Evolutionary conservation across 2,888 invertebrate genomes (phyloP).

Genomic region (Acrocera orbiculus): DNA sequence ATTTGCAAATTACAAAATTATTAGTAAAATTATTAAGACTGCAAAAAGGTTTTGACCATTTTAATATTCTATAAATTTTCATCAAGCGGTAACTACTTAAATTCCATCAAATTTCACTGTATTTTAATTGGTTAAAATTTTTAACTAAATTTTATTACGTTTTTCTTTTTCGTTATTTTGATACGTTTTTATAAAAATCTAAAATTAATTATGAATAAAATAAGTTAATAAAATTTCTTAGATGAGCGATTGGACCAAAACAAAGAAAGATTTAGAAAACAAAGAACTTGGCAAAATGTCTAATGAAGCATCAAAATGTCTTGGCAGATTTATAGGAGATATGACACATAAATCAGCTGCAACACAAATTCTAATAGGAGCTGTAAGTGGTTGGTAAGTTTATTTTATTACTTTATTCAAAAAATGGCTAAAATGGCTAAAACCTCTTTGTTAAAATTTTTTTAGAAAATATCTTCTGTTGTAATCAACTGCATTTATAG

Average conservation of each 20-base stretch:
- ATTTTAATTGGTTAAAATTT: too few relatives aligned
- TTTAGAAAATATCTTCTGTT: too few relatives aligned
- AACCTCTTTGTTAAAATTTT: too few relatives aligned
- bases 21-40: too few relatives aligned
- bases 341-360: constrained; percentile 71
- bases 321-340: constrained; percentile 60
- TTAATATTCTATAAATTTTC: too few relatives aligned
- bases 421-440: too few relatives aligned
- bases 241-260: constrained; percentile 16
- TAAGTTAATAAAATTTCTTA: constrained; percentile 3
- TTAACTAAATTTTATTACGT: too few relatives aligned
- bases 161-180: constrained; percentile 1
- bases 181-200: neutral
- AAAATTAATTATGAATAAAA: constrained; percentile 3
- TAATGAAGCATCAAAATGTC: constrained; percentile 50
- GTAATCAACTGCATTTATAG: neutral
- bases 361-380: constrained; percentile 74
- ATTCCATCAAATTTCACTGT: neutral
- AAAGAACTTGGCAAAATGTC: constrained; percentile 41
- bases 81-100: constrained; percentile 1
- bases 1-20: too few relatives aligned
- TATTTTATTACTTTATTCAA: too few relatives aligned
- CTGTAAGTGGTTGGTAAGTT: constrained; percentile 75
- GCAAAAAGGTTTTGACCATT: too few relatives aligned
- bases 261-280: constrained; percentile 19